Evolutionary conservation across 2,797 vertebrate genomes (phyloP).

Genomic region (Sebastes hopkinsi): DNA sequence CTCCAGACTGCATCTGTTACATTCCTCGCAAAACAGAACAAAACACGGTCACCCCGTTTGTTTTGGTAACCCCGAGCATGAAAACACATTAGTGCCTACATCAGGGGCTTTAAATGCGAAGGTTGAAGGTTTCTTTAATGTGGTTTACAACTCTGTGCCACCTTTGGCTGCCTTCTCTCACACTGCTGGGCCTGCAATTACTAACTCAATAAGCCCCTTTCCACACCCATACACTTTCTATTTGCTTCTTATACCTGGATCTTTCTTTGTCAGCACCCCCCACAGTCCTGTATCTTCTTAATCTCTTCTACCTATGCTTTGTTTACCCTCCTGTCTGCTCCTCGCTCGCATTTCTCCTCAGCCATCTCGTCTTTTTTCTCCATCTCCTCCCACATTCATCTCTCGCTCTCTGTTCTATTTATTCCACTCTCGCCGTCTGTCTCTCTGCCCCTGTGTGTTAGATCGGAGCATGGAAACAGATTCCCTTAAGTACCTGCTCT

Average conservation of each 20-base stretch:
- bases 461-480: slow-evolving; percentile 66
- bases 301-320: slow-evolving; percentile 56
- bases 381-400: slow-evolving; percentile 45
- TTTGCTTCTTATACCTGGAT: slow-evolving; percentile 32
- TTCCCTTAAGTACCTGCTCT: slow-evolving; percentile 71
- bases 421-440: slow-evolving; percentile 48
- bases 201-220: slow-evolving; percentile 45
- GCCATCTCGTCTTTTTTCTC: slow-evolving; percentile 14
- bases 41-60: slow-evolving; percentile 64
- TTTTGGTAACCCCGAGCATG: slow-evolving; percentile 72
- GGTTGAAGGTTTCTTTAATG: slow-evolving; percentile 54
- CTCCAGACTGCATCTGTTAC: slow-evolving; percentile 73
- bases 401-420: slow-evolving; percentile 50
- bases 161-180: slow-evolving; percentile 63
- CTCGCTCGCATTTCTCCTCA: slow-evolving; percentile 30
- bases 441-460: slow-evolving; percentile 44
- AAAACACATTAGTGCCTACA: slow-evolving; percentile 59
- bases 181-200: slow-evolving; percentile 41
- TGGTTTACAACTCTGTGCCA: slow-evolving; percentile 66
- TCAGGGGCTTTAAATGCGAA: slow-evolving; percentile 49
- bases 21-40: slow-evolving; percentile 69
- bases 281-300: slow-evolving; percentile 34
- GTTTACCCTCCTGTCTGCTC: slow-evolving; percentile 60
- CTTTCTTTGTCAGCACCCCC: slow-evolving; percentile 14
- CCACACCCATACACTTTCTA: slow-evolving; percentile 23